Percentiles rank a stretch among this genome's conserved stretches.
Conservation (phyloP, 2,888 invertebrate genomes). For the Oscheius sp. region DNA sequence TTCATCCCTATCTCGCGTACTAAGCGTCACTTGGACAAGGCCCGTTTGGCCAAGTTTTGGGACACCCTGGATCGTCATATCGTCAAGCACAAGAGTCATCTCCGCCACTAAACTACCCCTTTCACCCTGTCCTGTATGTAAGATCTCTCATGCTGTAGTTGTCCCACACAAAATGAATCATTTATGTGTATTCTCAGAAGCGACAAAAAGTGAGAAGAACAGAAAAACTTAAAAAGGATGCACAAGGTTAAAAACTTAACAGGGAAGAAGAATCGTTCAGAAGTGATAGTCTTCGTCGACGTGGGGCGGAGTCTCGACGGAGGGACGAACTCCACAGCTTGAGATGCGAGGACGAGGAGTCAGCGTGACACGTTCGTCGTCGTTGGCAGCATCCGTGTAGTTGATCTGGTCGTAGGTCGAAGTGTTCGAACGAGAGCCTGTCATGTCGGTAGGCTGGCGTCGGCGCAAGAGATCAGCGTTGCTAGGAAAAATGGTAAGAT, state of each 20-base stretch:
- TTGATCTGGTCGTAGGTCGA: no score
- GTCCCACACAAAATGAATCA: not conserved
- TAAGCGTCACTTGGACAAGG: constrained; percentile 95
- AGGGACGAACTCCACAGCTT: no score
- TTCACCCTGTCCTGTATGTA: not conserved
- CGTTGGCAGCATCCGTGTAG: no score
- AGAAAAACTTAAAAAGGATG: not conserved
- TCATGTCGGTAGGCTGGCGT: no score
- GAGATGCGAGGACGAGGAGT: no score
- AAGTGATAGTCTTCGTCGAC: not conserved
- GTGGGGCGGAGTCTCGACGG: not conserved
- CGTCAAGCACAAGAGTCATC: constrained; percentile 87
- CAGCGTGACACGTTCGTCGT: no score
- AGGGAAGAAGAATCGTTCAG: not conserved
- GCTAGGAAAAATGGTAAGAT: no score
- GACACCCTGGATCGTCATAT: constrained; percentile 93
- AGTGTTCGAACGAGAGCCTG: no score
- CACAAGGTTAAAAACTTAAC: not conserved
- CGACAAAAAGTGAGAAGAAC: not conserved
- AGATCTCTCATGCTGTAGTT: not conserved
- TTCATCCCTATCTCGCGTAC: constrained; percentile 90
- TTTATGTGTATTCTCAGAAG: not conserved
- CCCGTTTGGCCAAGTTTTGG: constrained; percentile 95
- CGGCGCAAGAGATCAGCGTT: no score
- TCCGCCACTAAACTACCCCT: constrained; percentile 76